Evolutionary conservation across 2,113 vertebrate genomes (phyloP).

Genomic region (Bufo bufo): DNA sequence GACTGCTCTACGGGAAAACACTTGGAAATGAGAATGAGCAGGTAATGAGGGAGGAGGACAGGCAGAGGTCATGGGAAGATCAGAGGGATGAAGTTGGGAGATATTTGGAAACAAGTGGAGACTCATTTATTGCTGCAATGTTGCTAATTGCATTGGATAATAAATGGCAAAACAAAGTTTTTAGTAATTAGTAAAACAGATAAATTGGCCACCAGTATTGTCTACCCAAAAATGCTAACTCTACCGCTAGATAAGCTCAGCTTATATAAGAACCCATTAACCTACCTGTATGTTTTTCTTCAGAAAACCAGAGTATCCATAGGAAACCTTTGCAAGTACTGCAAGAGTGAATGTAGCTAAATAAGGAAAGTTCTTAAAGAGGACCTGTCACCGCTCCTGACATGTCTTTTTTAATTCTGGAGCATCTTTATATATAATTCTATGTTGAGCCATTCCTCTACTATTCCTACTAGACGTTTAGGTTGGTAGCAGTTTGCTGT

Average conservation of each 20-base stretch:
- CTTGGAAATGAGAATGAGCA: neutral
- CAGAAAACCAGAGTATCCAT: no score
- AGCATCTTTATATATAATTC: no score
- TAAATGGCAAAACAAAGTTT: neutral
- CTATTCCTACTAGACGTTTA: no score
- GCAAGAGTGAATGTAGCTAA: no score
- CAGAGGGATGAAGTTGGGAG: conserved; percentile 5
- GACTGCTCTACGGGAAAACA: neutral
- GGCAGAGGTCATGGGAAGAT: conserved; percentile 4
- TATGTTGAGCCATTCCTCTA: no score
- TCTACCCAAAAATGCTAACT: neutral
- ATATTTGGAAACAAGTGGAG: conserved; percentile 8
- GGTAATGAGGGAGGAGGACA: conserved; percentile 13
- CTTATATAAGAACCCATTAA: no score
- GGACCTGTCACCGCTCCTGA: no score
- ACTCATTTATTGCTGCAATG: neutral
- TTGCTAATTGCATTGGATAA: conserved; percentile 12
- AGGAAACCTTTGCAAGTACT: no score
- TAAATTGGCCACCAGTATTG: neutral
- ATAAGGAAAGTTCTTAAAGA: no score
- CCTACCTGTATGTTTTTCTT: no score
- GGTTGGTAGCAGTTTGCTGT: no score
- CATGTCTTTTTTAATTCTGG: no score
- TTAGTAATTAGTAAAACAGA: neutral
- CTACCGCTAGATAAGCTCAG: neutral